A percentile compares a stretch with the other conserved stretches of the same genome.
Conservation (phyloP, 2,888 invertebrate genomes). For the Notodonta dromedarius region DNA sequence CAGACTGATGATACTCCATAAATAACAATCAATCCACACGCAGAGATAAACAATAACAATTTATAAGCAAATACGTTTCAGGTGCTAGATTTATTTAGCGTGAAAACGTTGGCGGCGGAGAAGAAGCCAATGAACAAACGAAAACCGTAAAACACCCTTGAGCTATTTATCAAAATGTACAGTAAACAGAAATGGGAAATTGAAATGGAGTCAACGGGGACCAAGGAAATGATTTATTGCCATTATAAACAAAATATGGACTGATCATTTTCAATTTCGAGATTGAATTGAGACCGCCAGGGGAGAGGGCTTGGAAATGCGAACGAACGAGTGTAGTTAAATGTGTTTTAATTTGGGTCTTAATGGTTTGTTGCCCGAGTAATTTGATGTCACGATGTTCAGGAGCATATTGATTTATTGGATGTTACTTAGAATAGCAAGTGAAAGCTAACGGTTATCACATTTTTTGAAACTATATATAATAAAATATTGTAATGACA, state of each 20-base stretch:
- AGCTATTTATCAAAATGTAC: slow-evolving; percentile 81
- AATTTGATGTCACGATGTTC: slow-evolving; percentile 17
- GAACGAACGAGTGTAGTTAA: slow-evolving; percentile 50
- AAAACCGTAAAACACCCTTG: slow-evolving; percentile 63
- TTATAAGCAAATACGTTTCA: slow-evolving; percentile 69
- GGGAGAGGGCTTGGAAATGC: slow-evolving; percentile 54
- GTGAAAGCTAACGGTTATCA: neutral
- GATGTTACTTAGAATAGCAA: neutral
- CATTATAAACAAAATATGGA: slow-evolving; percentile 79
- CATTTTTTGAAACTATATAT: too few species aligned
- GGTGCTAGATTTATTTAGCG: slow-evolving; percentile 77
- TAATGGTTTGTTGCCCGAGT: slow-evolving; percentile 29
- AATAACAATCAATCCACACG: slow-evolving; percentile 67
- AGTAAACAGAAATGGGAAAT: slow-evolving; percentile 82
- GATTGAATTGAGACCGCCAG: slow-evolving; percentile 70
- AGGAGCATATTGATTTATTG: neutral
- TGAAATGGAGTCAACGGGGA: slow-evolving; percentile 79
- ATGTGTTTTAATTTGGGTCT: slow-evolving; percentile 42
- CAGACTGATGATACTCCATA: slow-evolving; percentile 58
- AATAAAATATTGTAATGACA: too few species aligned
- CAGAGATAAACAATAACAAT: slow-evolving; percentile 73
- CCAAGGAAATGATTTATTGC: slow-evolving; percentile 78
- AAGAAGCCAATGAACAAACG: slow-evolving; percentile 66
- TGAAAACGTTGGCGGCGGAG: slow-evolving; percentile 63
- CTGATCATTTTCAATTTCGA: slow-evolving; percentile 78